These are phyloP conservation scores for Dryococelus australis DNA, from an alignment of 2,888 invertebrate genomes.

Conservation along the genomic window DNA sequence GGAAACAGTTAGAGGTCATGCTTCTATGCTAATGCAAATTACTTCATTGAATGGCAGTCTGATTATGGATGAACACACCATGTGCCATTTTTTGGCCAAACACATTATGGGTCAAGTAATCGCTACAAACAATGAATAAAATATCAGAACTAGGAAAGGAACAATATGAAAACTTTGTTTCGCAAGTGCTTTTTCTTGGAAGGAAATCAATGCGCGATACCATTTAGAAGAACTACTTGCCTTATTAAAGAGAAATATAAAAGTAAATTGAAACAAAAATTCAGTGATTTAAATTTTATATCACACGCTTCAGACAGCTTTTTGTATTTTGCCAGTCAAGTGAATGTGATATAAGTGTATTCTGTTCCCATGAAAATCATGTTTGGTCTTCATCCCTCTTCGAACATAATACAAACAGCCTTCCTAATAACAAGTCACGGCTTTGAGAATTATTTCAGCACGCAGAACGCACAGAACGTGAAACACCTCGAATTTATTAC, in stretches of 20 bases:
- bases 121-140: neutral
- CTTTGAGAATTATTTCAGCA: too few relatives aligned
- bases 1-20: neutral
- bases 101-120: neutral
- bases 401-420: too few relatives aligned
- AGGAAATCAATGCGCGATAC: neutral
- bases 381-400: too few relatives aligned
- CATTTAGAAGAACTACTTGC: neutral
- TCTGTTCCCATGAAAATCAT: too few relatives aligned
- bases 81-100: constrained; percentile 5
- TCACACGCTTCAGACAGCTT: neutral
- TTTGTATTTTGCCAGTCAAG: neutral
- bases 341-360: too few relatives aligned
- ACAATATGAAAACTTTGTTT: neutral
- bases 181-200: neutral
- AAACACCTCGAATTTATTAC: too few relatives aligned
- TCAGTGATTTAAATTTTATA: constrained; percentile 1
- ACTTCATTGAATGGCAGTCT: neutral
- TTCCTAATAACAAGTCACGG: too few relatives aligned
- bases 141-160: neutral
- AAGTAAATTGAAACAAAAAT: neutral
- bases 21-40: constrained; percentile 18
- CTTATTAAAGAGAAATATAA: neutral
- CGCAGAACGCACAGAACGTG: too few relatives aligned
- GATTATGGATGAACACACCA: neutral